Evolutionary conservation across 1,140 invertebrate genomes (phyloP), one percentile per base, ranked within the genome.

Genomic region (Drosophila repletoides): DNA sequence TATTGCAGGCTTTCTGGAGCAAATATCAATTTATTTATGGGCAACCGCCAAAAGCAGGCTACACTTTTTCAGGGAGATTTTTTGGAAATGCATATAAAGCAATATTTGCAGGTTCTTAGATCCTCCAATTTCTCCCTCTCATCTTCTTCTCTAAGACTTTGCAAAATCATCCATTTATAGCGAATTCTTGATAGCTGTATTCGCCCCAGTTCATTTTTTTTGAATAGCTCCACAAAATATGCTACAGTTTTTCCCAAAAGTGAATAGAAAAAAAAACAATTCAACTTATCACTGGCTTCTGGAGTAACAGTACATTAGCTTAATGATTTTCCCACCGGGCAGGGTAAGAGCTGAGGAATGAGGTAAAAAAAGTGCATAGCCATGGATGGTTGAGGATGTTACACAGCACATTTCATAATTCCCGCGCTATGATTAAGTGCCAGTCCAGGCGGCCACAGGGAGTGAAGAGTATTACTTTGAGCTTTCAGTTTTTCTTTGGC

Each of bases 331-430:
- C 36, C 43, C 17, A 22, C 15, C 15, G 24, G 5, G n/a, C 5
- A 45, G 9, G 3, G 38, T 6, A n/a, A 14, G 19, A 21, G 48
- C 29, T 34, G 6, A 12, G n/a, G 24, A 17, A 63, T 28, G 40
- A 29, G 26, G n/a, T 33, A 63, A 43, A 55, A 41, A 49, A 65
- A 58, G 26, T 40, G 21, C 45, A 46, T 22, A 0, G n/a, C 31
- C 33, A 17, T 15, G 15, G 24, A 14, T 26, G 41, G 49, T 31
- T 55, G 36, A 41, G 9, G 36, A 29, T 36, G 56, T 76, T 76
- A 76, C 74, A 68, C 68, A 77, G 74, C 74, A 76, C 74, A 76
- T 76, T 76, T 76, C 74, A 76, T 76, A 76, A 77, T 76, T 76
- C 74, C 74, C 74, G 74, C 74, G 74, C 68, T 63, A 77, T 58